Evolutionary conservation across 2,888 invertebrate genomes (phyloP).

Genomic region (Odontocerum albicorne): DNA sequence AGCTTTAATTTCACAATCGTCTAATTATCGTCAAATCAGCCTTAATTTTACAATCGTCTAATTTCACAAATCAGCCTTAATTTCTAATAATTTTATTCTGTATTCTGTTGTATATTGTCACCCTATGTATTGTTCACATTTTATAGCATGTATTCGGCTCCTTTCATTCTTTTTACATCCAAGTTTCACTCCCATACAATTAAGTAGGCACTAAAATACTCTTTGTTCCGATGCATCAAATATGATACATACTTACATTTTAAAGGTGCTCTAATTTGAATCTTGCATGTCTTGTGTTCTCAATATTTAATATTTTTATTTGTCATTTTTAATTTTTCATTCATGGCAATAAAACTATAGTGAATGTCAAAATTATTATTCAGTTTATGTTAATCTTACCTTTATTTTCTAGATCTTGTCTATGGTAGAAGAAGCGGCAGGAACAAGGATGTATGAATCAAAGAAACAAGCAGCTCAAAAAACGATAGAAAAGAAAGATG

Average conservation of each 20-base stretch:
- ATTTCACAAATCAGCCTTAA: too few relatives aligned
- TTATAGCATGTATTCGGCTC: too few relatives aligned
- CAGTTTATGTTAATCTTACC: constrained; percentile 7
- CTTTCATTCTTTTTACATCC: too few relatives aligned
- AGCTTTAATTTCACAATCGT: too few relatives aligned
- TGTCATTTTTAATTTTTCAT: background rate
- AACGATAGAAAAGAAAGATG: constrained; percentile 90
- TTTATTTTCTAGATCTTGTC: constrained; percentile 78
- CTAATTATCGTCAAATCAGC: too few relatives aligned
- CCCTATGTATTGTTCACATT: too few relatives aligned
- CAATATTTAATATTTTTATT: background rate
- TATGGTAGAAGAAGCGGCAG: constrained; percentile 99
- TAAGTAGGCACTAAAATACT: too few relatives aligned
- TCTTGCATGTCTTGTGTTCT: background rate
- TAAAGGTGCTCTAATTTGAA: background rate
- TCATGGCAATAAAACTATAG: background rate
- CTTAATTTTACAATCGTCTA: too few relatives aligned
- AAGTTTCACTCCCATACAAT: too few relatives aligned
- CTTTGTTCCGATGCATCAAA: background rate
- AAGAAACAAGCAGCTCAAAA: constrained; percentile 86
- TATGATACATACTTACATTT: background rate
- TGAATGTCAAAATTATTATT: background rate
- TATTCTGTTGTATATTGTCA: too few relatives aligned
- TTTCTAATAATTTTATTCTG: too few relatives aligned
- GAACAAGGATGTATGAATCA: constrained; percentile 94